Evolutionary conservation across 2,113 vertebrate genomes (phyloP).

Genomic region (Prietella phreatophila): DNA sequence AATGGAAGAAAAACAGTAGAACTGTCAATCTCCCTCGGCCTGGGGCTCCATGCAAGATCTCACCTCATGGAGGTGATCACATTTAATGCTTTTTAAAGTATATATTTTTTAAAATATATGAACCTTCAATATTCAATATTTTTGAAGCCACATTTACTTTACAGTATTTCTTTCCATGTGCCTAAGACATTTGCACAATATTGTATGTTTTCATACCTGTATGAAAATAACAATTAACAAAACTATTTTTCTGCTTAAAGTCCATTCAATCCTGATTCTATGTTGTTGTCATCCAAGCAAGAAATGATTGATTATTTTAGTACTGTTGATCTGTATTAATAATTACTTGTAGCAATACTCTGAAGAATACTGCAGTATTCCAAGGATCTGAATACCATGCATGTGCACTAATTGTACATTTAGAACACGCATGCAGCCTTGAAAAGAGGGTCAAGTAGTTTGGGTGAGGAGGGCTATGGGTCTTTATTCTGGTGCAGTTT

Average conservation of each 20-base stretch:
- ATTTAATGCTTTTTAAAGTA: not conserved
- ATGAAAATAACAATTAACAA: not conserved
- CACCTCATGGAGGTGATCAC: too few species aligned
- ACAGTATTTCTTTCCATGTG: not conserved
- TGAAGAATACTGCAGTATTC: not conserved
- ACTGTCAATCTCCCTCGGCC: too few species aligned
- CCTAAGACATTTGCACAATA: not conserved
- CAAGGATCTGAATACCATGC: not conserved
- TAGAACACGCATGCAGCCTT: constrained; percentile 3
- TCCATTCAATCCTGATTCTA: not conserved
- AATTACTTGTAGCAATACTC: not conserved
- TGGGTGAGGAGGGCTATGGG: not conserved
- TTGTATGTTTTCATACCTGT: not conserved
- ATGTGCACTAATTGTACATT: constrained; percentile 8
- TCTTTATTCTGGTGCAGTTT: constrained; percentile 42
- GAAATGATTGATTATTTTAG: not conserved
- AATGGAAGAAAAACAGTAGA: too few species aligned
- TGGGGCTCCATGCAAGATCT: too few species aligned
- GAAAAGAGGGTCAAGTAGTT: constrained; percentile 20
- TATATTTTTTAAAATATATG: not conserved
- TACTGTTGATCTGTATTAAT: not conserved
- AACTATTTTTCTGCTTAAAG: not conserved
- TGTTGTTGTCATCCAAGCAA: not conserved
- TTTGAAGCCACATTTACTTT: not conserved
- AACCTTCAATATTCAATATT: not conserved